Base-by-base conservation (phyloP, 2,888 invertebrate species). In the Sarcophaga carnaria region DNA sequence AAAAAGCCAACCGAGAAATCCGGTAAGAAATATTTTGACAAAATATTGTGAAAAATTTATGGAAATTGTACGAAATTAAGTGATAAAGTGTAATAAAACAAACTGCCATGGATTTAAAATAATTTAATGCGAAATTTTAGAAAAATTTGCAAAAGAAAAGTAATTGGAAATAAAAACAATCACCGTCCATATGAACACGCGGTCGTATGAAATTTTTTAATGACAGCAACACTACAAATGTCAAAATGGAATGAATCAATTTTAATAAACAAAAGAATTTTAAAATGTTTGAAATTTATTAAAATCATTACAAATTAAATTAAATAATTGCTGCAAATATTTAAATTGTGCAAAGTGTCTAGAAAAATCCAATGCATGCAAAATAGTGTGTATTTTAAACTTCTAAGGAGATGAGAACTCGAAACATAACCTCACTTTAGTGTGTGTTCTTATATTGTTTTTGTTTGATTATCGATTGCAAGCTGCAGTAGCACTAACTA, bases 1-100 rank as follows among this genome's bases (percentile, higher is more conserved):
- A 95, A 96, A 94, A 97, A 97, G 95, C 96, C 97, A 93, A 95
- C 96, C 92, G 97, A 97, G 93, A 97, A 97, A 95, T 95, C 97
- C 94, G 97, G 97, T 97, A 95, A 94, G 95, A 94, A 93, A 93
- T 92, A 90, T 91, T 91, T 90, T 45, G 25, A 3, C 54, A 90
- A 91, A 89, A 85, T 88, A 89, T 90, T 91, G 86, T 87, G 66
- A 37, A 80, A 80, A 78, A 90, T 90, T 60, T 14, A 4, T 11
- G n/a, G 67, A 85, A 85, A 71, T 22, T 88, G 78, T 74, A 80
- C 64, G 63, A 89, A 89, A 49, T 83, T 83, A 72, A 85, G 84
- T 67, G 66, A 76, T 64, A 66, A 89, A 90, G 88, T 67, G 80
- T 78, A 83, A 86, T 62, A 22, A 88, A 81, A 66, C 67, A 2